Percentiles rank a stretch among this genome's conserved stretches.
Conservation (phyloP, 2,113 vertebrate species). For the Tonatia bakeri region DNA sequence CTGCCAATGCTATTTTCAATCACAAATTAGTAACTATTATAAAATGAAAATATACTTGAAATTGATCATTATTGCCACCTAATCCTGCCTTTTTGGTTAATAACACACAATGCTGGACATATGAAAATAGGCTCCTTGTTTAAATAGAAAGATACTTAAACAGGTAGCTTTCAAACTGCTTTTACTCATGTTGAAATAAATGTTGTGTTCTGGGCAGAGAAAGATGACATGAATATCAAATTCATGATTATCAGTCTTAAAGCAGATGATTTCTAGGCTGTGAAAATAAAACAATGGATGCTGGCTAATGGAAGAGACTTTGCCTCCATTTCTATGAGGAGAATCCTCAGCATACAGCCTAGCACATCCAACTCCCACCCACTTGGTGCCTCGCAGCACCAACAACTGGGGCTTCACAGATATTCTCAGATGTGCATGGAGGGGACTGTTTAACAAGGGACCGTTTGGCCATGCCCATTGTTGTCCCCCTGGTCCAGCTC, state of each 20-base stretch:
- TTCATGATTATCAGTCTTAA: background rate
- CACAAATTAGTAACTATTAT: background rate
- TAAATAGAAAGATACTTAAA: background rate
- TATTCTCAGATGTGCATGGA: background rate
- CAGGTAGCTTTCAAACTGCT: background rate
- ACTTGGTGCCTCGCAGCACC: rapidly evolving
- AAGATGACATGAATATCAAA: background rate
- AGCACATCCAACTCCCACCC: background rate
- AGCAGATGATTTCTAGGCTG: background rate
- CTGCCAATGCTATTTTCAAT: background rate
- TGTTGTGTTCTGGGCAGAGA: background rate
- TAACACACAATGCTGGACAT: slow-evolving; percentile 49
- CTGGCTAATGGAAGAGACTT: background rate
- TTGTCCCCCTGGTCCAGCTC: too few species aligned
- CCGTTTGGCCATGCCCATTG: background rate
- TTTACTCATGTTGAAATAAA: background rate
- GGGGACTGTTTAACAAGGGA: background rate
- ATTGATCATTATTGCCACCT: background rate
- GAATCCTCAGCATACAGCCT: background rate
- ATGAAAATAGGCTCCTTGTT: background rate
- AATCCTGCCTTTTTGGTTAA: slow-evolving; percentile 60
- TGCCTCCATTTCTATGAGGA: background rate
- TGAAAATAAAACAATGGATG: background rate
- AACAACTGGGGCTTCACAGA: background rate
- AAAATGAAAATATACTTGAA: slow-evolving; percentile 14